Conservation (phyloP, 2,113 vertebrate species). For the Desmodus rotundus region DNA sequence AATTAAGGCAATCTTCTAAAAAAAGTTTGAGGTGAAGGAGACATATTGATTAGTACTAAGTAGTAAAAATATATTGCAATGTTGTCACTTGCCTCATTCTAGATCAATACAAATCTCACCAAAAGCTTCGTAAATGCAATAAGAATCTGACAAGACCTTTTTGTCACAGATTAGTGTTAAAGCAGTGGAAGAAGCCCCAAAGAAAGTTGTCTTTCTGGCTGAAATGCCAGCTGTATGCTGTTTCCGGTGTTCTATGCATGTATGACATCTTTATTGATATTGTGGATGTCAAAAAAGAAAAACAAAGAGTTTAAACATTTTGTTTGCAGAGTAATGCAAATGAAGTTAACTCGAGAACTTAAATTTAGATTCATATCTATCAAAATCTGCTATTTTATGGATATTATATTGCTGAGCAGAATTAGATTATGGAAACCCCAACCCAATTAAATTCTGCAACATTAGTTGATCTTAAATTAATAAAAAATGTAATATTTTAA, state of each 20-base stretch:
- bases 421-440: not conserved
- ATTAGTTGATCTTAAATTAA: slow-evolving; percentile 28
- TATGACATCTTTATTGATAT: slow-evolving; percentile 67
- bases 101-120: slow-evolving; percentile 90
- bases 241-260: slow-evolving; percentile 39
- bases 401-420: not conserved
- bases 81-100: slow-evolving; percentile 82
- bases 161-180: slow-evolving; percentile 86
- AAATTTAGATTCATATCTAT: slow-evolving; percentile 3
- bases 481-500: slow-evolving; percentile 19
- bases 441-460: not conserved
- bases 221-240: slow-evolving; percentile 68
- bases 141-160: slow-evolving; percentile 83
- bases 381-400: not conserved
- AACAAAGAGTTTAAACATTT: slow-evolving; percentile 45
- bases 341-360: not conserved
- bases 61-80: slow-evolving; percentile 90
- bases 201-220: slow-evolving; percentile 75
- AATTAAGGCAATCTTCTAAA: slow-evolving; percentile 86
- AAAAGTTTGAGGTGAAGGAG: slow-evolving; percentile 85
- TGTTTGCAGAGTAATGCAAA: slow-evolving; percentile 53
- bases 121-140: slow-evolving; percentile 84
- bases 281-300: slow-evolving; percentile 23
- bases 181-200: slow-evolving; percentile 79
- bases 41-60: slow-evolving; percentile 90